A percentile compares a stretch with the other conserved stretches of the same genome.
Evolutionary conservation across 2,113 vertebrate species (phyloP).

Genomic region (Cynocephalus volans): DNA sequence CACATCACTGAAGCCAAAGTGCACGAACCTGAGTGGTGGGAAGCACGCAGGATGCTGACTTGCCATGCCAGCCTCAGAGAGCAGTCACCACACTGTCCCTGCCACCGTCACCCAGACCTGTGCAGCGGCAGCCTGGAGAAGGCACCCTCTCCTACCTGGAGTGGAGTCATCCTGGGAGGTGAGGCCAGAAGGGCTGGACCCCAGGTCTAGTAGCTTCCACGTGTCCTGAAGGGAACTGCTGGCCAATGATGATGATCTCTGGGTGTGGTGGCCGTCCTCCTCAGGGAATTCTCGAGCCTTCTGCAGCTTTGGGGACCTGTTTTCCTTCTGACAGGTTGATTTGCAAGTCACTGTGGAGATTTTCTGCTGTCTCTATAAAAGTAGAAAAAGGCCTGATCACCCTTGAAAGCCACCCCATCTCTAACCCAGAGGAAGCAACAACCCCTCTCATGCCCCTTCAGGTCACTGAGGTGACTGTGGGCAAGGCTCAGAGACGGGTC

Average conservation of each 20-base stretch:
- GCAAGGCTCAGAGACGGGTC: too few relatives aligned
- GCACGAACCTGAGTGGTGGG: neutral
- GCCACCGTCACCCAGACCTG: neutral
- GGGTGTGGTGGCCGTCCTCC: conserved; percentile 56
- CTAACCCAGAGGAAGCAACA: neutral
- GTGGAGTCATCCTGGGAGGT: conserved; percentile 79
- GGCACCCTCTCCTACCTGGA: conserved; percentile 82
- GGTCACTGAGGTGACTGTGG: accelerated
- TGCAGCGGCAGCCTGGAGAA: neutral
- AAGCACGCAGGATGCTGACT: neutral
- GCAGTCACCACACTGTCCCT: too few relatives aligned
- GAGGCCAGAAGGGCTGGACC: conserved; percentile 87
- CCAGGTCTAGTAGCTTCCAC: conserved; percentile 90
- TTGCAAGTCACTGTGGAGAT: neutral
- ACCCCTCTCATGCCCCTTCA: accelerated
- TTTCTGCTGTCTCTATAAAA: conserved; percentile 71
- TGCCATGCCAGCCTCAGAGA: accelerated
- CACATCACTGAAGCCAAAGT: neutral
- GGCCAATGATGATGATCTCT: conserved; percentile 84
- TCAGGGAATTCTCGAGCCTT: conserved; percentile 58
- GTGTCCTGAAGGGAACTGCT: conserved; percentile 89
- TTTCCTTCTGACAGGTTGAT: conserved; percentile 80
- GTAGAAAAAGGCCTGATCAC: neutral
- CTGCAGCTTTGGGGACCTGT: conserved; percentile 59
- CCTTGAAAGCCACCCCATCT: neutral